Percentiles rank a stretch among this genome's conserved stretches.
Evolutionary conservation across 2,888 invertebrate genomes (phyloP).

Genomic region (Harpagoxenus sublaevis): DNA sequence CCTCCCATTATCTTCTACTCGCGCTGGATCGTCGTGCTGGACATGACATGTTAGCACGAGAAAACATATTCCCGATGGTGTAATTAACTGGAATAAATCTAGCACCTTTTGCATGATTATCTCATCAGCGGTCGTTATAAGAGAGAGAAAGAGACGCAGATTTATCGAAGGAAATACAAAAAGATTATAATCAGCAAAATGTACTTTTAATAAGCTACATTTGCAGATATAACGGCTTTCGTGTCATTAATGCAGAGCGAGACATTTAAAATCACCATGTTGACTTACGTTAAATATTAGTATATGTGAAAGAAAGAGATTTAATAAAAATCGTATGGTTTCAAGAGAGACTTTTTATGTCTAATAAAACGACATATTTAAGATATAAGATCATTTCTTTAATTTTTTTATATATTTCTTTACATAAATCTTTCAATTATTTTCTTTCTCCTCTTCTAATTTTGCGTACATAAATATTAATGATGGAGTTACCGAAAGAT

Average conservation of each 20-base stretch:
- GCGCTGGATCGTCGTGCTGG: neutral
- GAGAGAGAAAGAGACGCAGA: neutral
- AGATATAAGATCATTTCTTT: neutral
- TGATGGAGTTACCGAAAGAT: neutral
- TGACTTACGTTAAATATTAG: neutral
- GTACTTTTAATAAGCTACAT: neutral
- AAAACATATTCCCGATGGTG: neutral
- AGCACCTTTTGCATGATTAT: slow-evolving; percentile 11
- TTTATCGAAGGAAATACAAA: slow-evolving; percentile 55
- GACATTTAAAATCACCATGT: neutral
- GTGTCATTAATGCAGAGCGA: neutral
- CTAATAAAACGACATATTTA: too few relatives aligned
- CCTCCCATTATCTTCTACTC: slow-evolving; percentile 6
- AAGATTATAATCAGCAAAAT: neutral
- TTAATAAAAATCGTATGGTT: neutral
- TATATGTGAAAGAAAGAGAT: neutral
- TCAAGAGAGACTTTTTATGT: neutral
- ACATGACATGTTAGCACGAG: neutral
- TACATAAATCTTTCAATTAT: neutral
- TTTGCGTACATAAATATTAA: neutral
- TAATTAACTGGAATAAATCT: slow-evolving; percentile 35
- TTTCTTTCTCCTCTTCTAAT: neutral
- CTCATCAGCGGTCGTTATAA: neutral
- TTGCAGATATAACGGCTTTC: neutral
- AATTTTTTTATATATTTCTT: neutral